Evolutionary conservation across 2,888 invertebrate genomes (phyloP).

Genomic region (Maniola hyperantus): DNA sequence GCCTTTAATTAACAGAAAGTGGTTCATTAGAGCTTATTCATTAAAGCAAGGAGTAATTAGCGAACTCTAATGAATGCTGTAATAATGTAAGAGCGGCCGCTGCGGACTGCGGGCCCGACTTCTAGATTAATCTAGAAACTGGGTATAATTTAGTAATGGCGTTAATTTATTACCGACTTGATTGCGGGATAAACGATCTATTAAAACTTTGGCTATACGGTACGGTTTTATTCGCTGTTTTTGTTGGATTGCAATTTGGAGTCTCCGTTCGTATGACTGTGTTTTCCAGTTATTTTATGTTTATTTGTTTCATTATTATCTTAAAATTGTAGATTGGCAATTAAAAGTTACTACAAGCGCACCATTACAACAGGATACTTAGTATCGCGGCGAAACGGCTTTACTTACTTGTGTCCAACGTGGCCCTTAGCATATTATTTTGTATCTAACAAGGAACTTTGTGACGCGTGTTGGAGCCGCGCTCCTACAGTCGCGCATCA

Average conservation of each 20-base stretch:
- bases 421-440: too few species aligned
- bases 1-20: slow-evolving; percentile 95
- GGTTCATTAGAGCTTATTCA: slow-evolving; percentile 95
- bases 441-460: too few species aligned
- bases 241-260: slow-evolving; percentile 24
- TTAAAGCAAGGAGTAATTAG: slow-evolving; percentile 95
- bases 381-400: too few species aligned
- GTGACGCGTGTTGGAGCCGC: too few species aligned
- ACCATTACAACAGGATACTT: too few species aligned
- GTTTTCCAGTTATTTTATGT: background rate
- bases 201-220: slow-evolving; percentile 47
- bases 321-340: background rate
- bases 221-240: slow-evolving; percentile 33
- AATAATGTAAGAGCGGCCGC: slow-evolving; percentile 87
- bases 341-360: too few species aligned
- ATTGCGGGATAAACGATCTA: slow-evolving; percentile 70
- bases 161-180: slow-evolving; percentile 75
- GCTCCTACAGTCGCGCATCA: too few species aligned
- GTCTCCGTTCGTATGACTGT: background rate
- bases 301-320: background rate
- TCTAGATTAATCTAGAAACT: slow-evolving; percentile 81
- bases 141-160: slow-evolving; percentile 78
- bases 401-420: too few species aligned
- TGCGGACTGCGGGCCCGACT: slow-evolving; percentile 78
- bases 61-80: slow-evolving; percentile 93